Conservation (phyloP, 2,888 invertebrate species). For the Steinernema hermaphroditum region DNA sequence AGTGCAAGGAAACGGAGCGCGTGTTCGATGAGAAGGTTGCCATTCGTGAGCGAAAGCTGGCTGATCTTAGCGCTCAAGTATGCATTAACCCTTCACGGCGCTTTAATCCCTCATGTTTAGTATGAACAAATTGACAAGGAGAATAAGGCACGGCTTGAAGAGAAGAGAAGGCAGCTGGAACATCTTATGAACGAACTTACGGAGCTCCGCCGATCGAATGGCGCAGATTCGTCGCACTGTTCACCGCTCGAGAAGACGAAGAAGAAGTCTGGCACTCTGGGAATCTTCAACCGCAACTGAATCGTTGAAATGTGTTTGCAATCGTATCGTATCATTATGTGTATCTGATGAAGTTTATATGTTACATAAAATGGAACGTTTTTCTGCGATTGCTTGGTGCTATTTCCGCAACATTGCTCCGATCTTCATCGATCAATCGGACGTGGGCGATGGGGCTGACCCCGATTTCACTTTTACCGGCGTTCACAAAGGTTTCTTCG, state of each 20-base stretch:
- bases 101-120: conserved; percentile 34
- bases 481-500: conserved; percentile 28
- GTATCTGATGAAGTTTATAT: not conserved
- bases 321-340: not conserved
- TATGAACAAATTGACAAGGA: conserved; percentile 41
- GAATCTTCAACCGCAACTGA: conserved; percentile 51
- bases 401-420: conserved; percentile 27
- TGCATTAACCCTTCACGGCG: not conserved
- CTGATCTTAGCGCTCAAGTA: conserved; percentile 34
- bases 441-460: not conserved
- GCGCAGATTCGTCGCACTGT: conserved; percentile 40
- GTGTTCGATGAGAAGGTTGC: conserved; percentile 85
- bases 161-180: conserved; percentile 41
- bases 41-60: conserved; percentile 84
- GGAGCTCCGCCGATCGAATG: conserved; percentile 36
- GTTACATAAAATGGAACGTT: not conserved
- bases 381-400: not conserved
- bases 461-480: conserved; percentile 31
- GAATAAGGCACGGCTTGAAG: conserved; percentile 36
- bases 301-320: not conserved
- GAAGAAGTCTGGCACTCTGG: conserved; percentile 53
- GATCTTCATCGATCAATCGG: conserved; percentile 28
- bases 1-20: conserved; percentile 96
- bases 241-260: conserved; percentile 49
- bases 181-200: conserved; percentile 35